These are phyloP conservation scores for Ciconia stormi DNA, from an alignment of 2,113 vertebrate species.

Conservation along the genomic window DNA sequence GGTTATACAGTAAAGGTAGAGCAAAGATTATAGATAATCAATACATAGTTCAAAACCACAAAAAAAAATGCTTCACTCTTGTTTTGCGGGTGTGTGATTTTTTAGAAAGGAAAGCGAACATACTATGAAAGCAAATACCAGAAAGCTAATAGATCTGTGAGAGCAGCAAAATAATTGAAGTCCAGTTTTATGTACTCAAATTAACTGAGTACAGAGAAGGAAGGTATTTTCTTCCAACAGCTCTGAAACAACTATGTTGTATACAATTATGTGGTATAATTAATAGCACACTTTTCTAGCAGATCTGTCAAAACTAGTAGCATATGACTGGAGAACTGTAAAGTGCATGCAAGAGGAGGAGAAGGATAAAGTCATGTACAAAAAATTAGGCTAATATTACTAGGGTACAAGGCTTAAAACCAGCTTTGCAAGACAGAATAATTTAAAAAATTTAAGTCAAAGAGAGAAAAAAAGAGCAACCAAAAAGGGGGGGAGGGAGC, in stretches of 20 bases:
- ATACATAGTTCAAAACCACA: background rate
- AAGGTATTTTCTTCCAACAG: background rate
- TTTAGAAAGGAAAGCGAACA: background rate
- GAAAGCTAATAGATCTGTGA: background rate
- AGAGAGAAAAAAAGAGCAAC: background rate
- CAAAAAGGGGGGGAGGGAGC: fast-evolving
- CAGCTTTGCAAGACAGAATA: background rate
- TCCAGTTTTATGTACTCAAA: background rate
- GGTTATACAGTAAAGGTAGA: background rate
- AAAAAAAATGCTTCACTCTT: background rate
- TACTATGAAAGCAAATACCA: background rate
- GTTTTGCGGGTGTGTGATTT: background rate
- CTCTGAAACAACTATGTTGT: background rate
- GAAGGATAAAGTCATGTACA: background rate
- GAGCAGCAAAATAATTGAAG: background rate
- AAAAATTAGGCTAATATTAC: background rate
- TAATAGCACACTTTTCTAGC: background rate
- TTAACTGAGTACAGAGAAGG: background rate
- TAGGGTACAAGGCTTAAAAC: background rate
- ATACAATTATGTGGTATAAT: background rate
- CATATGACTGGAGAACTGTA: background rate
- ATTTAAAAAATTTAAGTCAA: background rate
- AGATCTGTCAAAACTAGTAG: background rate
- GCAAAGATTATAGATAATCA: background rate
- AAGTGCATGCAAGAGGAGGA: background rate